Base-by-base conservation (phyloP, 2,797 vertebrate species). In the Australoheros facetus region DNA sequence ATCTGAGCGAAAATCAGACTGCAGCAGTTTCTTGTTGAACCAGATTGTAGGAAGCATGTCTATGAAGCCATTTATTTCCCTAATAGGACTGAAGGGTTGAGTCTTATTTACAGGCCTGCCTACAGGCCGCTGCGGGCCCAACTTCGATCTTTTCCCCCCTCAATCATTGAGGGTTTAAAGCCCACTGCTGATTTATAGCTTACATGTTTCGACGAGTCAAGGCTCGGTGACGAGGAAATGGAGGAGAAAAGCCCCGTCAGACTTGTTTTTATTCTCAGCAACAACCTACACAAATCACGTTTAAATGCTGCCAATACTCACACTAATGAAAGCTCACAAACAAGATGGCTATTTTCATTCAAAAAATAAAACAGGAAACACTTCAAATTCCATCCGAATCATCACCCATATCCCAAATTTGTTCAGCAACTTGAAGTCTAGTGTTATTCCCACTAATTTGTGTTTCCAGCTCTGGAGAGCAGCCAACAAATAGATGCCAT, bases 381-480 rank as follows among this genome's bases (percentile, higher is more conserved):
- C 45, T 69, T 69, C 48, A 69, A 51, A n/a, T 69, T 53, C 64
- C 17, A 51, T 69, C 26, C 54, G 45, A 71, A 54, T 78, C 66
- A 54, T 26, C 34, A 26, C 4, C 45, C 23, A 26, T 48, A 51
- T 64, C 39, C 66, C 56, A 78, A 14, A 74, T 78, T 78, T 71
- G 16, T 19, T 70, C 1, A 1, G 28, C n/a, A 59, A 59, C 51
- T 74, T 59, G 42, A 74, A 37, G 45, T 51, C 30, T 60, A 2
- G 73, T 21, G 64, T 69, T 69, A 51, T 51, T 69, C 45, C 42
- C 42, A 51, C 42, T 69, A 17, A 69, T 69, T 8, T 69, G 26
- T 48, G 30, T 69, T 69, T 53, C 45, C 26, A 69, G 45, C 64
- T 30, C 6, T 53, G 26, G 64, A 69, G 26, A 53, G 11, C 45